phyloP scores from a whole-genome alignment of 2,113 vertebrate genomes.

The Vidua chalybeata region DNA sequence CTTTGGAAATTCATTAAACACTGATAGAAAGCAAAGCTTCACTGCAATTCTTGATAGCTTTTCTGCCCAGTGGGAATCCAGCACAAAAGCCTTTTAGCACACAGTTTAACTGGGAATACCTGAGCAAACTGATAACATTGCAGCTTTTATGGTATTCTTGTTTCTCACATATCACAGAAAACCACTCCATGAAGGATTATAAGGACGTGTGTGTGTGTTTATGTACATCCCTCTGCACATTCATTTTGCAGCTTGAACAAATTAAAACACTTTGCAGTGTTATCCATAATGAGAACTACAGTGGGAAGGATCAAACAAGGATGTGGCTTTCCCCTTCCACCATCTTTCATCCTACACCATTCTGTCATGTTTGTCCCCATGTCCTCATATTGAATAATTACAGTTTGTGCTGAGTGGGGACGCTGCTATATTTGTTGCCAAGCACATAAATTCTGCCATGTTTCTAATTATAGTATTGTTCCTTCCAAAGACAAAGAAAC shows the following conservation, averaged over 20 bases:
- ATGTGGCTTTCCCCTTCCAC: background rate
- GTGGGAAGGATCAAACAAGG: background rate
- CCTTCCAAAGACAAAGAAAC: background rate
- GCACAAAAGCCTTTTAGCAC: conserved; percentile 37
- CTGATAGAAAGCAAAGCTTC: conserved; percentile 31
- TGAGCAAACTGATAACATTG: conserved; percentile 50
- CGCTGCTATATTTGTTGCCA: background rate
- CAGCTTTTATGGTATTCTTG: conserved; percentile 1
- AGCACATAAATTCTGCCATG: background rate
- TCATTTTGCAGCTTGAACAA: background rate
- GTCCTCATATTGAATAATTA: background rate
- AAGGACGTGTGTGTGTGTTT: background rate
- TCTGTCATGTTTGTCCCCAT: background rate
- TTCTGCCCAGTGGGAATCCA: conserved; percentile 41
- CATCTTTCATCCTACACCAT: background rate
- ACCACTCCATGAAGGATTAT: background rate
- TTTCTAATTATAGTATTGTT: background rate
- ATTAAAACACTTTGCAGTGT: background rate
- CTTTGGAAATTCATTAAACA: conserved; percentile 50
- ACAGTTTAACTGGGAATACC: conserved; percentile 49
- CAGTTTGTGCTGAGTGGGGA: background rate
- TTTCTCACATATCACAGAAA: background rate
- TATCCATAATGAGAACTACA: background rate
- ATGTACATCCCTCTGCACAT: background rate
- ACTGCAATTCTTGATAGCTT: conserved; percentile 40